Evolutionary conservation across 2,113 vertebrate genomes (phyloP).

Genomic region (Pelecanoides urinatrix): DNA sequence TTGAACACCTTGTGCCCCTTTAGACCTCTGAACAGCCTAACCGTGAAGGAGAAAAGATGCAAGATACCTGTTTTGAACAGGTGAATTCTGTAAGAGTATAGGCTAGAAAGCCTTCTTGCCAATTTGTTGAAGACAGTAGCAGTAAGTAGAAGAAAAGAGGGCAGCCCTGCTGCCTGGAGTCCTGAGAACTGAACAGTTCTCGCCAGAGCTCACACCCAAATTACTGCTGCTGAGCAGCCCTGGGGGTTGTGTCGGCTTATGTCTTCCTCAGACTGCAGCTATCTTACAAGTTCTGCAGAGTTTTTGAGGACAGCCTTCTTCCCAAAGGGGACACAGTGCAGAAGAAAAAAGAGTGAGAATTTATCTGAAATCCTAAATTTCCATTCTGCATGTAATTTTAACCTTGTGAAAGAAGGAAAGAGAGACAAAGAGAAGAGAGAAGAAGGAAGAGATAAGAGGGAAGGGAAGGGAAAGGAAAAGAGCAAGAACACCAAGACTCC

Average conservation of each 20-base stretch:
- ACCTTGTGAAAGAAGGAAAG: background rate
- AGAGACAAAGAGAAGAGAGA: background rate
- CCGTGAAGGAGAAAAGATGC: background rate
- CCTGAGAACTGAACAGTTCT: background rate
- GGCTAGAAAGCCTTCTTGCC: background rate
- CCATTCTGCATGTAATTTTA: background rate
- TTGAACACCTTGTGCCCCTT: background rate
- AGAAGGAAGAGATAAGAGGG: background rate
- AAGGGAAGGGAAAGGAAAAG: background rate
- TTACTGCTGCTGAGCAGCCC: background rate
- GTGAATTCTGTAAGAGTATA: background rate
- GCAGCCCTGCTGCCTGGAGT: background rate
- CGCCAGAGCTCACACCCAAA: background rate
- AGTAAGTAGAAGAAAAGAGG: background rate
- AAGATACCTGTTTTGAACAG: background rate
- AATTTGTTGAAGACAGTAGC: background rate
- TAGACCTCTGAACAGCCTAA: background rate
- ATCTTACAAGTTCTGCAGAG: background rate
- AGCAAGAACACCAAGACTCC: background rate
- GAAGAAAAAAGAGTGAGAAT: background rate
- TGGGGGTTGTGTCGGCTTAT: background rate
- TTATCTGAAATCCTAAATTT: background rate
- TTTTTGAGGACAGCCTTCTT: background rate
- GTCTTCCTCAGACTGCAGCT: background rate
- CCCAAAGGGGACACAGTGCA: rapidly evolving